phyloP scores from a whole-genome alignment of 2,888 invertebrate genomes.

The Chrysodeixis includens region DNA sequence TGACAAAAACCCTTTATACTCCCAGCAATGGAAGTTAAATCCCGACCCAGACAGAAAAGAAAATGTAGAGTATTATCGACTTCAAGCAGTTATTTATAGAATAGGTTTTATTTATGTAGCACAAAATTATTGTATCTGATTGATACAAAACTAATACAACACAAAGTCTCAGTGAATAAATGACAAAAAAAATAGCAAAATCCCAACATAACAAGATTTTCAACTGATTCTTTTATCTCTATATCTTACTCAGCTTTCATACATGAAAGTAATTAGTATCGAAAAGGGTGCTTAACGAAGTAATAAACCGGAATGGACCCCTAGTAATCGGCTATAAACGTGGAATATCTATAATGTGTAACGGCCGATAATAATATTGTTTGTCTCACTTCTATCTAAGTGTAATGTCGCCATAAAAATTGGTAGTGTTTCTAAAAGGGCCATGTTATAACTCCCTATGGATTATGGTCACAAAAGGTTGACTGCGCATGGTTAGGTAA shows the following conservation, averaged over 20 bases:
- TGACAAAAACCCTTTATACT: too few relatives aligned
- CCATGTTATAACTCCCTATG: conserved; percentile 26
- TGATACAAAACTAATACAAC: too few relatives aligned
- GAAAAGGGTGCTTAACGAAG: conserved; percentile 33
- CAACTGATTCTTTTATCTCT: background rate
- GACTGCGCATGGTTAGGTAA: conserved; percentile 20
- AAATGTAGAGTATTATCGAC: too few relatives aligned
- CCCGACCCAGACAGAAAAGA: too few relatives aligned
- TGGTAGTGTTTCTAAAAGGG: conserved; percentile 34
- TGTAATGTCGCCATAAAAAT: conserved; percentile 45
- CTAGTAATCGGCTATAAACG: conserved; percentile 37
- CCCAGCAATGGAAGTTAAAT: too few relatives aligned
- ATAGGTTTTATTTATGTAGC: too few relatives aligned
- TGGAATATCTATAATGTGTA: conserved; percentile 41
- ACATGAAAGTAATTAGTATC: conserved; percentile 34
- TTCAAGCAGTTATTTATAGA: too few relatives aligned
- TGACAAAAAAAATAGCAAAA: background rate
- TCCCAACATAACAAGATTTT: background rate
- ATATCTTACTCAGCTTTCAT: background rate
- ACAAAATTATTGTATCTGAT: too few relatives aligned
- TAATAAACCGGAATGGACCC: conserved; percentile 34
- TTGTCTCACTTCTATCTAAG: conserved; percentile 34
- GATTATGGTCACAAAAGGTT: conserved; percentile 33
- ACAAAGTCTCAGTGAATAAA: too few relatives aligned
- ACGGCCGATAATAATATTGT: conserved; percentile 33